These are phyloP conservation scores for Vanacampus margaritifer DNA, from an alignment of 2,113 vertebrate genomes.

Conservation along the genomic window DNA sequence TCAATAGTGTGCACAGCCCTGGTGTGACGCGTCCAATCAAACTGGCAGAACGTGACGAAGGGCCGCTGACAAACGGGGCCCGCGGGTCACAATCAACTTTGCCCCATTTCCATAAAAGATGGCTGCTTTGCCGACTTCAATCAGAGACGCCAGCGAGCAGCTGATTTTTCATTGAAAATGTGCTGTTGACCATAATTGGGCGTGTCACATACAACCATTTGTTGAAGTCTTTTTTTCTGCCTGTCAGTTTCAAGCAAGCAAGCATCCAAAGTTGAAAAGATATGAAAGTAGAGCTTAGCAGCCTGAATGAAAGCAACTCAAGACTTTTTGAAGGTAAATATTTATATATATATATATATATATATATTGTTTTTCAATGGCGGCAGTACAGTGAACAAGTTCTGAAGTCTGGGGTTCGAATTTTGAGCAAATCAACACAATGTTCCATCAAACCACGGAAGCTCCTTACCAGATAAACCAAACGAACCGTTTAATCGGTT, in stretches of 20 bases:
- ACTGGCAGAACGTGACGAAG: not conserved
- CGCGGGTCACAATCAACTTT: not conserved
- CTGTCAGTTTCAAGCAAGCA: constrained; percentile 4
- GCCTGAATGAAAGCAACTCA: not conserved
- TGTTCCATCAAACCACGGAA: too few relatives aligned
- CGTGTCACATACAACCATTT: not conserved
- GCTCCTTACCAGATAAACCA: too few relatives aligned
- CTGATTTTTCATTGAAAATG: not conserved
- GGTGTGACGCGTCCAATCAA: not conserved
- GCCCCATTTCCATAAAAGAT: not conserved
- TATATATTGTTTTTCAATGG: too few relatives aligned
- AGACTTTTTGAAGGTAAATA: not conserved
- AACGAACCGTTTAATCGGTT: constrained; percentile 27
- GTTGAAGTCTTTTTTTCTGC: not conserved
- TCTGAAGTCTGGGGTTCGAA: too few relatives aligned
- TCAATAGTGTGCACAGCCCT: not conserved
- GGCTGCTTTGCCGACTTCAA: not conserved
- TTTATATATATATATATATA: too few relatives aligned
- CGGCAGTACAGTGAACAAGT: too few relatives aligned
- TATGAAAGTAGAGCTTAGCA: not conserved
- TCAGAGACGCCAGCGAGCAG: not conserved
- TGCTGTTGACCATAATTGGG: not conserved
- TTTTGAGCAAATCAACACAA: too few relatives aligned
- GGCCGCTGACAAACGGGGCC: not conserved
- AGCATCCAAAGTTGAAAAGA: constrained; percentile 17